Evolutionary conservation across 2,113 vertebrate species (phyloP).

Genomic region (Synchiropus splendidus): DNA sequence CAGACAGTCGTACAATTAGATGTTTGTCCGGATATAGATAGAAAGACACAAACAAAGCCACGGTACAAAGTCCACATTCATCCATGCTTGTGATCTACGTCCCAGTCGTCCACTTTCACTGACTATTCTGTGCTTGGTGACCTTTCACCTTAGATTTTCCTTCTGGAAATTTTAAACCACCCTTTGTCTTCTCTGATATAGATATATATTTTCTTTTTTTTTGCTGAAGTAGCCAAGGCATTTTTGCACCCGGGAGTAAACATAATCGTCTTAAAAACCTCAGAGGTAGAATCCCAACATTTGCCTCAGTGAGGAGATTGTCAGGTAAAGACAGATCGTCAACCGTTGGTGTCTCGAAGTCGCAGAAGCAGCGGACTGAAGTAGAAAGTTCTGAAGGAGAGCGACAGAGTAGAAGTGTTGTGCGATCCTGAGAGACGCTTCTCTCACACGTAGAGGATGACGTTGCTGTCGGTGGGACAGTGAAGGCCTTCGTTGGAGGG

Average conservation of each 20-base stretch:
- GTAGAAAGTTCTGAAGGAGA: neutral
- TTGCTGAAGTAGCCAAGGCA: slow-evolving; percentile 68
- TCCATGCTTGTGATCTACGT: slow-evolving; percentile 24
- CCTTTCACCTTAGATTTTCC: slow-evolving; percentile 27
- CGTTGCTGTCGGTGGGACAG: slow-evolving; percentile 59
- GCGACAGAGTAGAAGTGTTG: slow-evolving; percentile 7
- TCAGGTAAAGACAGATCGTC: slow-evolving; percentile 46
- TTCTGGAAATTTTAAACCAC: slow-evolving; percentile 9
- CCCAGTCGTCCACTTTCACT: slow-evolving; percentile 11
- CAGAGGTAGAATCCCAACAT: slow-evolving; percentile 70
- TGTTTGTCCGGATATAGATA: slow-evolving; percentile 46
- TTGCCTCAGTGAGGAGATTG: slow-evolving; percentile 36
- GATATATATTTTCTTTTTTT: slow-evolving; percentile 18
- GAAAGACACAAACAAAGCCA: slow-evolving; percentile 34
- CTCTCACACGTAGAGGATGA: slow-evolving; percentile 68
- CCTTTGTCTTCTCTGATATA: no score
- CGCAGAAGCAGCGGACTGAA: slow-evolving; percentile 26
- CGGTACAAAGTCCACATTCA: slow-evolving; percentile 40
- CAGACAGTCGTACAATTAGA: no score
- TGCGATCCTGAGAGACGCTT: slow-evolving; percentile 36
- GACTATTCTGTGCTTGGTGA: slow-evolving; percentile 49
- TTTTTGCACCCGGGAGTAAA: slow-evolving; percentile 66
- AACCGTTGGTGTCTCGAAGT: slow-evolving; percentile 25
- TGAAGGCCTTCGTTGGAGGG: slow-evolving; percentile 63
- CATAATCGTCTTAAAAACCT: slow-evolving; percentile 56